phyloP scores from a whole-genome alignment of 2,888 invertebrate genomes.

The Xestoiulus laeticollis region DNA sequence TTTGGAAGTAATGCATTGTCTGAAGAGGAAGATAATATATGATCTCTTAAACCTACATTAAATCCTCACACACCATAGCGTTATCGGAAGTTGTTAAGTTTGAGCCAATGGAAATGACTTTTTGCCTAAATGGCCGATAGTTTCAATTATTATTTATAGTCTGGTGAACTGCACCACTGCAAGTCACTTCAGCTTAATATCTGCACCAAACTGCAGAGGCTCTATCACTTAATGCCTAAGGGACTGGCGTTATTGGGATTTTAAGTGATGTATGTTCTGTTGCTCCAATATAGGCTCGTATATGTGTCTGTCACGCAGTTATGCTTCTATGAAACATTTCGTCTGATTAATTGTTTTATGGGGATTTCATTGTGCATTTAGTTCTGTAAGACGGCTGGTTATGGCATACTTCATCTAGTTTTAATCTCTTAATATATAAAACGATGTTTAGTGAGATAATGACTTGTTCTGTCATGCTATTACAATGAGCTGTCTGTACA shows the following conservation, averaged over 20 bases:
- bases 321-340: neutral
- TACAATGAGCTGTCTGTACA: too few species aligned
- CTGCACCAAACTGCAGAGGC: neutral
- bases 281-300: neutral
- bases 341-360: neutral
- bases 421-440: too few species aligned
- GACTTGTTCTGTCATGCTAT: neutral
- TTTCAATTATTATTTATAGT: conserved; percentile 36
- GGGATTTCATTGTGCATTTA: neutral
- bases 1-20: neutral
- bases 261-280: neutral
- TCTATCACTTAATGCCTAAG: neutral
- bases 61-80: neutral
- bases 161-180: neutral
- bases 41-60: neutral
- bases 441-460: too few species aligned
- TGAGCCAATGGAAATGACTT: neutral
- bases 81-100: neutral
- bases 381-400: neutral
- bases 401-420: too few species aligned
- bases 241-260: neutral
- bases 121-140: conserved; percentile 2
- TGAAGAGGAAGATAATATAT: neutral
- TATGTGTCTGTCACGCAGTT: conserved; percentile 1
- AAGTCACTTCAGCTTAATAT: conserved; percentile 13